phyloP scores from a whole-genome alignment of 2,797 vertebrate genomes.

The Chiloscyllium punctatum region DNA sequence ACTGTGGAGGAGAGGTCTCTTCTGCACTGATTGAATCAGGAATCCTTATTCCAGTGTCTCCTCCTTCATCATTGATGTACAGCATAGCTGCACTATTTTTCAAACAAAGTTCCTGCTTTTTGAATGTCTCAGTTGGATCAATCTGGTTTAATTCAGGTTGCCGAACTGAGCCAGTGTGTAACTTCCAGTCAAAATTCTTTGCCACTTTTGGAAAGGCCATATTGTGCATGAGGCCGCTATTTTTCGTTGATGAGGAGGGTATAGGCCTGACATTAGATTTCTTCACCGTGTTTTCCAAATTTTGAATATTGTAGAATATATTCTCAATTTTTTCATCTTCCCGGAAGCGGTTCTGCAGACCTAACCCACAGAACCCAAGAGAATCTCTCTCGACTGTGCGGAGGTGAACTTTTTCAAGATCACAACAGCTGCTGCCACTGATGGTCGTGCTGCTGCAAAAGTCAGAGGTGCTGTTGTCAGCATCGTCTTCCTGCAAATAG shows the following conservation, averaged over 20 bases:
- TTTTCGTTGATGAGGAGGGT: neutral
- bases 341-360: neutral
- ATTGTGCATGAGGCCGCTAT: neutral
- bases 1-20: constrained; percentile 12
- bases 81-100: neutral
- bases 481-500: constrained; percentile 3
- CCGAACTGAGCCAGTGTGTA: too few relatives aligned
- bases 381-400: neutral
- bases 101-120: neutral
- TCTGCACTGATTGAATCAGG: constrained; percentile 18
- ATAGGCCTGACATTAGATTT: constrained; percentile 11
- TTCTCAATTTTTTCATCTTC: constrained; percentile 10
- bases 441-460: neutral
- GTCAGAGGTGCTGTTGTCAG: constrained; percentile 23
- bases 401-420: neutral
- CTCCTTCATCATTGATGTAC: constrained; percentile 9
- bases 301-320: neutral
- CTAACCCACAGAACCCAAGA: neutral
- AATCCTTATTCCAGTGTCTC: constrained; percentile 28
- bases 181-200: neutral
- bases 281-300: neutral
- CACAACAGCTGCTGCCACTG: neutral
- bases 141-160: neutral
- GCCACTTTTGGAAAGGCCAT: neutral
- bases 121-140: neutral